These are phyloP conservation scores for Phoxinus phoxinus DNA, from an alignment of 2,113 vertebrate genomes.

Conservation along the genomic window DNA sequence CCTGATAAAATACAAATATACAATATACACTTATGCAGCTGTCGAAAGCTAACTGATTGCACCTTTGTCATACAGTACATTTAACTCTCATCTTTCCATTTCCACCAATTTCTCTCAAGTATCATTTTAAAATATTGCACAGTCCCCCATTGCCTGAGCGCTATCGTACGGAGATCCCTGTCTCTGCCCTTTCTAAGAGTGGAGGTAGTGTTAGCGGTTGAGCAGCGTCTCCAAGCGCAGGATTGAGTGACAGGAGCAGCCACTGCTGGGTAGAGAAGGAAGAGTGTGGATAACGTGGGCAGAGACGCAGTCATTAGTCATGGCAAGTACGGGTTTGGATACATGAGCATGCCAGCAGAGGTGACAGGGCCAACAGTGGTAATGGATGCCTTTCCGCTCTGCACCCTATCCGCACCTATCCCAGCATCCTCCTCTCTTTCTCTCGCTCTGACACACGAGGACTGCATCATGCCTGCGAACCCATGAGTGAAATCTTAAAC, in stretches of 20 bases:
- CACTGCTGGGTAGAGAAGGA: constrained; percentile 25
- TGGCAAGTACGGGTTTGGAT: constrained; percentile 32
- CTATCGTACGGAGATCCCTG: not conserved
- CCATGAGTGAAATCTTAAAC: constrained; percentile 34
- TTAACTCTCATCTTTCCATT: not conserved
- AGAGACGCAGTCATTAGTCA: constrained; percentile 44
- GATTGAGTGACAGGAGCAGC: constrained; percentile 13
- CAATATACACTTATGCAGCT: not conserved
- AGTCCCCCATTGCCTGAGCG: not conserved
- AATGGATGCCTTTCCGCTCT: constrained; percentile 37
- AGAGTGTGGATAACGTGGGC: constrained; percentile 32
- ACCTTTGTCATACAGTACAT: not conserved
- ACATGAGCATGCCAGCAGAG: constrained; percentile 40
- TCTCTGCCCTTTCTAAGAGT: not conserved
- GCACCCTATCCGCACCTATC: not conserved
- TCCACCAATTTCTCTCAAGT: not conserved
- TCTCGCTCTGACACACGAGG: not conserved
- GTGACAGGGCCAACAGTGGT: constrained; percentile 30
- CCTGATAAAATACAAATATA: too few relatives aligned
- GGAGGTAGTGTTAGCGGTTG: constrained; percentile 12
- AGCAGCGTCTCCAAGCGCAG: not conserved
- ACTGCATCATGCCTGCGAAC: not conserved
- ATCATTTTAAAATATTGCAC: not conserved
- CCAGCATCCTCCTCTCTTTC: constrained; percentile 13
- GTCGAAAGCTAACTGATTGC: not conserved